These are phyloP conservation scores for Helarctos malayanus DNA, from an alignment of 2,797 vertebrate species.

Conservation along the genomic window DNA sequence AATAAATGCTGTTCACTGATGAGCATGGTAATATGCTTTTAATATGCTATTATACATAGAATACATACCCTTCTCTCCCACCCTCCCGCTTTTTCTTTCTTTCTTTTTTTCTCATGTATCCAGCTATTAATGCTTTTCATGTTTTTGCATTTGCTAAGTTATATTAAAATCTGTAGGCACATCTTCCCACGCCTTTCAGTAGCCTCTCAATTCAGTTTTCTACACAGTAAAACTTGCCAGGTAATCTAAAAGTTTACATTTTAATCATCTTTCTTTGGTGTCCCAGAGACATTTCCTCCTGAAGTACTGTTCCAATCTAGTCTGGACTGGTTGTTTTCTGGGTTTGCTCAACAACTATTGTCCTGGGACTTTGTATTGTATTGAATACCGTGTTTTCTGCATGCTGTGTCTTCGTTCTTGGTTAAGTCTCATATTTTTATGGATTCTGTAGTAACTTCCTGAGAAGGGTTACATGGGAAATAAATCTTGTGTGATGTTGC, in stretches of 20 bases:
- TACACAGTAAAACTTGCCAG: not conserved
- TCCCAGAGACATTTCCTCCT: not conserved
- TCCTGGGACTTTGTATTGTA: not conserved
- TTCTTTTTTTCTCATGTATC: not conserved
- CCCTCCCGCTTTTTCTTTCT: not conserved
- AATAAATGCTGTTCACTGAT: not conserved
- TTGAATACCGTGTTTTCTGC: not conserved
- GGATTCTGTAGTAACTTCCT: not conserved
- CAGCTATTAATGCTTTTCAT: not conserved
- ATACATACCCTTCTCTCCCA: not conserved
- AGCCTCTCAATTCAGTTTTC: slow-evolving; percentile 2
- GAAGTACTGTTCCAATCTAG: not conserved
- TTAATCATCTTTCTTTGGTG: not conserved
- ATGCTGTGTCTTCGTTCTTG: not conserved
- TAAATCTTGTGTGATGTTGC: not conserved
- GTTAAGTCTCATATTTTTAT: slow-evolving; percentile 1
- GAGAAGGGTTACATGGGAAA: not conserved
- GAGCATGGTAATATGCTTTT: not conserved
- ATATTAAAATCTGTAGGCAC: not conserved
- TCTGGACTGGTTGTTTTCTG: not conserved
- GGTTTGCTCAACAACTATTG: not conserved
- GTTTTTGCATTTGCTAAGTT: not conserved
- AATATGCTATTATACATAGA: not conserved
- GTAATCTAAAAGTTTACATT: not conserved
- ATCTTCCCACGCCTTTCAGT: not conserved